Base-by-base conservation (phyloP, 2,113 vertebrate genomes). In the Planiliza haematocheilus region DNA sequence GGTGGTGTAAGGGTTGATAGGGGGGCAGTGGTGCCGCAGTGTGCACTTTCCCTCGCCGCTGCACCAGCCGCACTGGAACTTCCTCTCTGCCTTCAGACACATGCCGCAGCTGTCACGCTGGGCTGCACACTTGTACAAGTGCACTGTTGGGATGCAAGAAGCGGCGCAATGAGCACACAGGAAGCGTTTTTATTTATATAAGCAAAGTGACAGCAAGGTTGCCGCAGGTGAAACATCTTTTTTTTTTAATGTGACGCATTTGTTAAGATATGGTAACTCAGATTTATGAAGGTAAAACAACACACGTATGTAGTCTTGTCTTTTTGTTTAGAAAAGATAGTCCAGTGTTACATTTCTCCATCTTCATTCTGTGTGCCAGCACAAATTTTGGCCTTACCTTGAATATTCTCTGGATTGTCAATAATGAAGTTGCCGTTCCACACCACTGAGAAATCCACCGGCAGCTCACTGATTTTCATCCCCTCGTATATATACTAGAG, bases 381-480 rank as follows among this genome's bases (percentile, higher is more conserved):
- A 36, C 45, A 37, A 49, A 56, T 58, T 61, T 57, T 24, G 0
- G 56, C 5, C 87, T 78, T 93, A 99, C 98, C 98, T 96, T 97
- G 95, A 83, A 99, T 94, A 34, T 96, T 93, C 88, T 97, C 96
- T 0, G 97, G 98, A 90, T 99, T 99, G 92, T 99, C 97, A 7
- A 99, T 99, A 70, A 99, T 95, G 49, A 99, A 99, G 88, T 99
- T 98, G 70, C 98, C 98, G 0, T 99, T 99, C 98, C 98, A 99
- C 41, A 99, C 96, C 82, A 99, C 98, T 0, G 97, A 97, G 43
- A 99, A 99, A 90, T 98, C 96, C 92, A 98, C 96, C 0, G 97
- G 95, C 78, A 99, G 86, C 91, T 96, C 96, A 81, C 97, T 99
- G 82, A 97, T 95, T 83, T 96, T 97, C 95, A 96, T 96, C 34